Evolutionary conservation across 2,888 invertebrate genomes (phyloP).

Genomic region (Theodoxus fluviatilis): DNA sequence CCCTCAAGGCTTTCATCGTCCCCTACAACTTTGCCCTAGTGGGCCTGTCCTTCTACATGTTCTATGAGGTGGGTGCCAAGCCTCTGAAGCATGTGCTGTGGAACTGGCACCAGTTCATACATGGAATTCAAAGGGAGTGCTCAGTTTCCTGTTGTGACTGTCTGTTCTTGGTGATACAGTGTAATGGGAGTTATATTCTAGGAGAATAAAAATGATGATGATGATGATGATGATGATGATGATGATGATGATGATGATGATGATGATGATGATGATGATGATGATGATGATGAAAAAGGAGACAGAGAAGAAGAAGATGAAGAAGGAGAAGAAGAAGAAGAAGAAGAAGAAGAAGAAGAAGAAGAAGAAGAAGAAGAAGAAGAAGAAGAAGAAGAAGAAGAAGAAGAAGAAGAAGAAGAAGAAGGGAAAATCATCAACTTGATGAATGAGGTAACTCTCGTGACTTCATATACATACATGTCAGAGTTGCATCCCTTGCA

Average conservation of each 20-base stretch:
- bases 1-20: conserved; percentile 78
- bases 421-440: background rate
- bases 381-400: conserved; percentile 1
- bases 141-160: too few relatives aligned
- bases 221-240: conserved; percentile 23
- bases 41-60: conserved; percentile 82
- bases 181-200: too few relatives aligned
- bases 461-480: too few relatives aligned
- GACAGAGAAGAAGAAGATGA: background rate
- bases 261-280: background rate
- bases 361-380: background rate
- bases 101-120: too few relatives aligned
- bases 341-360: background rate
- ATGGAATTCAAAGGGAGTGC: background rate
- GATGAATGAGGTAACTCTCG: too few relatives aligned
- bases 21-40: conserved; percentile 87
- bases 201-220: background rate
- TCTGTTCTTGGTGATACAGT: too few relatives aligned
- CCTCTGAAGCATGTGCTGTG: too few relatives aligned
- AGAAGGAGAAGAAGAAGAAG: background rate
- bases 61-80: conserved; percentile 75
- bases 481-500: too few relatives aligned
- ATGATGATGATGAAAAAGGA: background rate
- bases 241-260: conserved; percentile 18
- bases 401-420: conserved; percentile 12